Evolutionary conservation across 2,888 invertebrate genomes (phyloP).

Genomic region (Himalopsyche anomala): DNA sequence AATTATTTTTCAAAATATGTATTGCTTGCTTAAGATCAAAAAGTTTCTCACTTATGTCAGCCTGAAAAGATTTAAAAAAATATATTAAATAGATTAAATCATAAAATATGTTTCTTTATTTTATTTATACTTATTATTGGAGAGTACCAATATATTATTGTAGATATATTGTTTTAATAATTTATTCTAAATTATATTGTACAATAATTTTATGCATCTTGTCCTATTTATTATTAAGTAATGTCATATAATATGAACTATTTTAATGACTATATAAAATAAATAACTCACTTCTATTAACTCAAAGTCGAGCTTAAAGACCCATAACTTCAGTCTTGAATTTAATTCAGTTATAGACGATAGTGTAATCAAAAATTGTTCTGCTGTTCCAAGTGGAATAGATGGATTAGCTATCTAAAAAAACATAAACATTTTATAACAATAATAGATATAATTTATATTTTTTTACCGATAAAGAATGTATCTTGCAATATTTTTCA

Average conservation of each 20-base stretch:
- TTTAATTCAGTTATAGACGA: slow-evolving; percentile 97
- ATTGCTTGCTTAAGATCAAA: slow-evolving; percentile 99
- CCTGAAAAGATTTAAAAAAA: slow-evolving; percentile 70
- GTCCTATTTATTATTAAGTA: too few relatives aligned
- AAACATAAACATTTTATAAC: slow-evolving; percentile 43
- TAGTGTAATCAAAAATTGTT: slow-evolving; percentile 97
- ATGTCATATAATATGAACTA: too few relatives aligned
- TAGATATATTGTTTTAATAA: too few relatives aligned
- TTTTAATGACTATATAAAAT: background rate
- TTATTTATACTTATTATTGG: too few relatives aligned
- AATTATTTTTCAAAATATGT: slow-evolving; percentile 91
- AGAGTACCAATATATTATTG: too few relatives aligned
- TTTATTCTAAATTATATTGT: too few relatives aligned
- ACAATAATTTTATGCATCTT: too few relatives aligned
- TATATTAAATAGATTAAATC: background rate
- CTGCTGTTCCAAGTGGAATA: slow-evolving; percentile 94
- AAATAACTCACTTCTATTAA: slow-evolving; percentile 86
- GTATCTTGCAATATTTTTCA: too few relatives aligned
- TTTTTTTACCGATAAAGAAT: too few relatives aligned
- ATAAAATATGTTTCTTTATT: background rate
- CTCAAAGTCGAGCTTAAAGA: slow-evolving; percentile 99
- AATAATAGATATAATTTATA: too few relatives aligned
- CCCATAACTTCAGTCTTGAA: slow-evolving; percentile 96
- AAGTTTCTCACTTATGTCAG: slow-evolving; percentile 98
- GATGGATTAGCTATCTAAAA: slow-evolving; percentile 88